A percentile compares a stretch with the other conserved stretches of the same genome.
Conservation (phyloP, 2,888 invertebrate genomes). For the Drosophila cracens region DNA sequence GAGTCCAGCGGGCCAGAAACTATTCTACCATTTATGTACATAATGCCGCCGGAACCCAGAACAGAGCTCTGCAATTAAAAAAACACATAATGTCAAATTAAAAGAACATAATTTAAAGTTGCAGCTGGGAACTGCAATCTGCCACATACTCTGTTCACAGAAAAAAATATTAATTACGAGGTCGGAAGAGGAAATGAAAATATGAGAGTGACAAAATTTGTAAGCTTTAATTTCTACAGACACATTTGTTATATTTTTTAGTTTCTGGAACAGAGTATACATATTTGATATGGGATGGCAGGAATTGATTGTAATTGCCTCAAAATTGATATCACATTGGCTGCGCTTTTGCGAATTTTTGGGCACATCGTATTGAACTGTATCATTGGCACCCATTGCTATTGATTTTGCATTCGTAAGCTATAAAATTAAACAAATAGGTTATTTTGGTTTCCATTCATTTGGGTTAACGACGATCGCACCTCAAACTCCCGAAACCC, state of each 20-base stretch:
- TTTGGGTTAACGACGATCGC: constrained; percentile 32
- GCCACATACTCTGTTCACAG: background rate
- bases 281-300: background rate
- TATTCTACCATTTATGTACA: constrained; percentile 84
- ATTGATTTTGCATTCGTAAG: constrained; percentile 14
- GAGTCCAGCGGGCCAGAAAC: constrained; percentile 85
- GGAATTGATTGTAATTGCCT: constrained; percentile 59
- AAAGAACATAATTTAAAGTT: background rate
- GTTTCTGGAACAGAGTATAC: background rate
- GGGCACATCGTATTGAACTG: constrained; percentile 80
- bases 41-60: constrained; percentile 83
- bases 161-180: background rate
- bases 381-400: constrained; percentile 49
- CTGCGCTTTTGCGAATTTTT: constrained; percentile 77
- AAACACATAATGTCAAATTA: background rate
- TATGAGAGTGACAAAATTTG: background rate
- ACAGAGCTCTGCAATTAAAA: constrained; percentile 77
- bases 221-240: background rate
- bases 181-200: background rate
- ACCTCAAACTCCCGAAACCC: constrained; percentile 77
- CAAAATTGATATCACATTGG: constrained; percentile 81
- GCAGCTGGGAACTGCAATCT: background rate
- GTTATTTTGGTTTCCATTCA: background rate
- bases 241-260: background rate
- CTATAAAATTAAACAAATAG: constrained; percentile 5